Percentiles rank a stretch among this genome's conserved stretches.
phyloP scores from a whole-genome alignment of 2,888 invertebrate species.

The Drosophila anomalata region DNA sequence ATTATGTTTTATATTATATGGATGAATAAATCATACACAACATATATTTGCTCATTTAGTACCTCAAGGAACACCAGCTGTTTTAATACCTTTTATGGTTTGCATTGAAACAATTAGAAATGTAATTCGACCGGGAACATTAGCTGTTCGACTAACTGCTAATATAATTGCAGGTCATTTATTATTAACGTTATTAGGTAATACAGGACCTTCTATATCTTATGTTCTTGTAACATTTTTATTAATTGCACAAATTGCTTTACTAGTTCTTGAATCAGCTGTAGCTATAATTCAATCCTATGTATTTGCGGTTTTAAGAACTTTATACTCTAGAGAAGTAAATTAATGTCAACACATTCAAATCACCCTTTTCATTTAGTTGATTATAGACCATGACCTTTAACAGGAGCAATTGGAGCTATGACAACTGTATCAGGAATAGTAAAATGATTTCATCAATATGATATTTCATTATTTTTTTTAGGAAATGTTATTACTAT shows the following conservation, averaged over 20 bases:
- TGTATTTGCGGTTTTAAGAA: slow-evolving; percentile 87
- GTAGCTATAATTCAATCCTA: slow-evolving; percentile 87
- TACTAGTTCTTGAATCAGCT: slow-evolving; percentile 85
- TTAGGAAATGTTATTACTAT: slow-evolving; percentile 82
- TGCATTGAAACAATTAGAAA: slow-evolving; percentile 90
- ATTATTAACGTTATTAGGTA: slow-evolving; percentile 86
- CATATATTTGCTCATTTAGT: slow-evolving; percentile 89
- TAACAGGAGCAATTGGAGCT: slow-evolving; percentile 86
- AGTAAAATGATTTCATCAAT: slow-evolving; percentile 87
- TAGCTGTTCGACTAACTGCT: slow-evolving; percentile 89
- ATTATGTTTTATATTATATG: slow-evolving; percentile 87
- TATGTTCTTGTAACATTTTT: slow-evolving; percentile 66
- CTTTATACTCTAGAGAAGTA: slow-evolving; percentile 87
- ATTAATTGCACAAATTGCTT: slow-evolving; percentile 83
- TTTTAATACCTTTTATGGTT: slow-evolving; percentile 89
- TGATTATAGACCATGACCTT: slow-evolving; percentile 87
- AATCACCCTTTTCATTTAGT: slow-evolving; percentile 88
- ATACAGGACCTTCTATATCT: slow-evolving; percentile 80
- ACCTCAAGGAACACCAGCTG: slow-evolving; percentile 87
- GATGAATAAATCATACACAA: slow-evolving; percentile 87
- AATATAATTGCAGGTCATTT: slow-evolving; percentile 91
- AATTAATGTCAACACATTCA: slow-evolving; percentile 85
- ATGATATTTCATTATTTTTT: slow-evolving; percentile 85
- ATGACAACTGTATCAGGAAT: slow-evolving; percentile 86
- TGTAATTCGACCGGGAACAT: slow-evolving; percentile 88